Conservation (phyloP, 2,797 vertebrate genomes). For the Artibeus jamaicensis region DNA sequence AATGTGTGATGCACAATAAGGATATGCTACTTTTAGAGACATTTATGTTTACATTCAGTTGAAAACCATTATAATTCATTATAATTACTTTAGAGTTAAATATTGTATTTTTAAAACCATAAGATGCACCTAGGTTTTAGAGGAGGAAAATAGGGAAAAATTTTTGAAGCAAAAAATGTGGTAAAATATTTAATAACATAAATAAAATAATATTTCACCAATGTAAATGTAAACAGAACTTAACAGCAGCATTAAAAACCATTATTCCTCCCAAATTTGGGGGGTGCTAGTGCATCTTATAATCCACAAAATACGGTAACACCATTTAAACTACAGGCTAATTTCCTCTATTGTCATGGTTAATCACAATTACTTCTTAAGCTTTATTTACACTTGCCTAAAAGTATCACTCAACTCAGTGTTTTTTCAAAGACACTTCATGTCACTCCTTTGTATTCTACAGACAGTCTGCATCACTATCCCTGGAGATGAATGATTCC, state of each 20-base stretch:
- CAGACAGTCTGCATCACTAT: neutral
- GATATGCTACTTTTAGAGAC: constrained; percentile 12
- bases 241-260: no score
- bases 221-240: no score
- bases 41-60: constrained; percentile 37
- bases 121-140: no score
- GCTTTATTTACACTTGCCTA: neutral
- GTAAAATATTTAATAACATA: no score
- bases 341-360: neutral
- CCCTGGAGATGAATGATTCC: neutral
- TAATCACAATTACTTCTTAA: constrained; percentile 26
- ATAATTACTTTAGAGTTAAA: constrained; percentile 42
- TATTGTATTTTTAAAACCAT: no score
- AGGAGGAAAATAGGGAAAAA: no score
- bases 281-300: no score
- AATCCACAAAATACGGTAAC: neutral
- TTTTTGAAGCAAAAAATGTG: no score
- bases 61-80: constrained; percentile 39
- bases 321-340: constrained; percentile 22
- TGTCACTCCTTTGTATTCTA: neutral
- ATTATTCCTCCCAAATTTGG: no score
- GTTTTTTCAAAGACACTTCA: neutral
- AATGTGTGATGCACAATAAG: constrained; percentile 5
- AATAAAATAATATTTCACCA: no score
- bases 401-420: neutral